Evolutionary conservation across 2,888 invertebrate genomes (phyloP).

Genomic region (Trichogramma evanescens): DNA sequence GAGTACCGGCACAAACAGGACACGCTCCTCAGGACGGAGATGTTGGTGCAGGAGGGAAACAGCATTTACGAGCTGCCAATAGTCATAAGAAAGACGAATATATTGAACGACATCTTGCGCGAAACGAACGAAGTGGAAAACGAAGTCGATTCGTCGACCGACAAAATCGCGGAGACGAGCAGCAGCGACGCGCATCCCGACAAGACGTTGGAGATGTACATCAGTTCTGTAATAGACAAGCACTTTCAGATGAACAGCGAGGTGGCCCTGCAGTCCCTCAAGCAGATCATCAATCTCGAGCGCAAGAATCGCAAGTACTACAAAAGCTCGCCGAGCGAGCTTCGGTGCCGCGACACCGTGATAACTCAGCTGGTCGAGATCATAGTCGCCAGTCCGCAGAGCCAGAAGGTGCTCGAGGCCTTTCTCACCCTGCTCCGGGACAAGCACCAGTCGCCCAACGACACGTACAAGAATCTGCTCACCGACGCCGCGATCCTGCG

Average conservation of each 20-base stretch:
- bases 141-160: too few relatives aligned
- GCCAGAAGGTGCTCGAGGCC: conserved; percentile 44
- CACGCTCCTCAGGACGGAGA: conserved; percentile 40
- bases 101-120: conserved; percentile 40
- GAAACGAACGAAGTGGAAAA: too few relatives aligned
- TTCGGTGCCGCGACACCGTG: conserved; percentile 33
- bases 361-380: conserved; percentile 49
- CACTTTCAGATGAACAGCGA: conserved; percentile 48
- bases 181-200: too few relatives aligned
- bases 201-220: too few relatives aligned
- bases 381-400: conserved; percentile 45
- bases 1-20: neutral
- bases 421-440: conserved; percentile 43
- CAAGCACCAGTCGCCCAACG: conserved; percentile 33
- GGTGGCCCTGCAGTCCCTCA: conserved; percentile 47
- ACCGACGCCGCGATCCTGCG: conserved; percentile 58
- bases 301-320: conserved; percentile 27
- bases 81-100: conserved; percentile 51
- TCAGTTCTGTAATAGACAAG: conserved; percentile 18
- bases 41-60: conserved; percentile 62
- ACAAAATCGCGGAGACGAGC: too few relatives aligned
- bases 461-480: conserved; percentile 48
- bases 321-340: conserved; percentile 9
- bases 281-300: conserved; percentile 48
- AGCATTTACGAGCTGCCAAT: conserved; percentile 63